Base-by-base conservation (phyloP, 1,140 invertebrate genomes). In the Penaeus vannamei region DNA sequence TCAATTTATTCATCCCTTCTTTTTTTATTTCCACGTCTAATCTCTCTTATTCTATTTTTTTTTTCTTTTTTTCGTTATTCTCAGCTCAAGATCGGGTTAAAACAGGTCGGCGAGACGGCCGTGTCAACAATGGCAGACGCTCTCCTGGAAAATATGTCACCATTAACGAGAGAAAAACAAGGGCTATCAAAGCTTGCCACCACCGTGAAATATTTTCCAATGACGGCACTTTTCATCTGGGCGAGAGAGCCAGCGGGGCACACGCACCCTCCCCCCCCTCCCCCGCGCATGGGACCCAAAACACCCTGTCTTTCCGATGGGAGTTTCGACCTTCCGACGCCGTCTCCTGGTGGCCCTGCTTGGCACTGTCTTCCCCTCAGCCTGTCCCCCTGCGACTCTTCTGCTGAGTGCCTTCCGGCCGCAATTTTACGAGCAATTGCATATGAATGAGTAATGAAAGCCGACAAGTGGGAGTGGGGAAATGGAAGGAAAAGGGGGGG, bases 391-490 rank as follows among this genome's bases (percentile, higher is more conserved):
- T 64, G 62, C 62, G 64, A 84, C 83, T 84, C 61, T 69, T 84
- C 83, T 81, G 83, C 62, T 66, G 83, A 84, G 83, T 84, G 83
- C 64, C 83, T 84, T 84, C 83, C 83, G 83, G 83, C 83, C 83
- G 36, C 83, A 84, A 84, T 84, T 84, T 84, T 84, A 84, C 83
- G 83, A 84, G 83, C 83, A 84, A 84, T 84, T 84, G 83, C 83
- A 84, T 84, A 84, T 84, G 62, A 84, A 84, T 84, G 83, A 84
- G 83, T 84, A 84, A 84, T 84, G 83, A 84, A 84, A 84, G 59
- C 26, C 61, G 83, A 46, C 83, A 64, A 66, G 62, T 84, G 26
- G 32, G 79, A 87, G 61, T 32, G 86, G 81, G 86, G 72, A 72
- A 80, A 42, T 46, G 29, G 61, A 72, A 61, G 66, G 36, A 59